Base-by-base conservation (phyloP, 2,797 vertebrate species). In the Fringilla coelebs region DNA sequence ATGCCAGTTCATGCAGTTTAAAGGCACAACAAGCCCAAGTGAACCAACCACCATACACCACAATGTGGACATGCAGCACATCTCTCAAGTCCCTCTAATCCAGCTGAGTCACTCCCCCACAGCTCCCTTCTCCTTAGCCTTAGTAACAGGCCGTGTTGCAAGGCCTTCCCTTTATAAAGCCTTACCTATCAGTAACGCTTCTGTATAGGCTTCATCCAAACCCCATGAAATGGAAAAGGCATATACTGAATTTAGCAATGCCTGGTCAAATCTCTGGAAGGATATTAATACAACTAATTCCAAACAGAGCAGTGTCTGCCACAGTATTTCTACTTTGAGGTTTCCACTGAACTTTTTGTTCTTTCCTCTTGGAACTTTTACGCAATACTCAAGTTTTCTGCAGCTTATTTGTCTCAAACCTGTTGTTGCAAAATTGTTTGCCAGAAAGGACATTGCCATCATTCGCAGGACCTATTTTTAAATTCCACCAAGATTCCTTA, bases 391-490 rank as follows among this genome's bases (percentile, higher is more conserved):
- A 82, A 63, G 48, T 84, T 95, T 87, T 67, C 90, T 71, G 20
- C 31, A 51, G 92, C 57, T 79, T 63, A 40, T 89, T 95, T 87
- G 75, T 67, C 77, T 94, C 60, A 61, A 65, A 90, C 72, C 78
- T 95, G 94, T 79, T 95, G 70, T 71, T 85, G 57, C 28, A 51
- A 31, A 83, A 34, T 68, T 77, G 41, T 90, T 92, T 94, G 57
- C 57, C 86, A 87, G 84, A 73, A 74, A 19, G 45, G 66, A 74
- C 26, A 9, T 74, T 85, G 89, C 34, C 61, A 58, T 74, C 55
- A 19, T 77, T 93, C 81, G 34, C 78, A 34, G 65, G 81, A 58
- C 34, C 57, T 94, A 90, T 94, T 96, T 90, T 90, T 94, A 87
- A 73, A 74, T 71, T 65, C 78, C 0, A 0, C 61, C 34, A n/a